Evolutionary conservation across 2,888 invertebrate genomes (phyloP), one percentile per base, ranked within the genome.

Genomic region (Lamellibrachia columna): DNA sequence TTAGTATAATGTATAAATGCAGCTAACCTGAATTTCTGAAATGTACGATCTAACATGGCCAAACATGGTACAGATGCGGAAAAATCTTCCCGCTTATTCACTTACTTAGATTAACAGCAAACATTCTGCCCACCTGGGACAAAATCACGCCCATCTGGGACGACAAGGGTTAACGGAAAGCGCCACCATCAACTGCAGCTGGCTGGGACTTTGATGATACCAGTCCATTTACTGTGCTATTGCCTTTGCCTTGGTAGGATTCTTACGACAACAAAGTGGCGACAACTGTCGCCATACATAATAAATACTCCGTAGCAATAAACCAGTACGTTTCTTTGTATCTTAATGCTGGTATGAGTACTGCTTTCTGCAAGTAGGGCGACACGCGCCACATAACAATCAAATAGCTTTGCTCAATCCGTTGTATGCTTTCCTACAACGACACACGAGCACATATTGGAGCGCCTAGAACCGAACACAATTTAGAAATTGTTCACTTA

Each of bases 341-440:
- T 75, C 22, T 15, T 75, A 75, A 15, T 22, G 75, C 75, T 22
- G 75, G 75, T 75, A n/a, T 75, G 75, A 75, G 75, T 75, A 75
- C 75, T 75, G n/a, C 75, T 75, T 1, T 0, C 75, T 75, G 75
- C 22, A 75, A 75, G 75, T n/a, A 75, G 75, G 75, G 75, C 75
- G 75, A 75, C 75, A 75, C 75, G 22, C 75, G 75, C 75, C 75
- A 75, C 75, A 75, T 75, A 75, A 75, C 75, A 75, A 75, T 75
- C 75, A 75, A 75, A 75, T 75, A 75, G 75, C 75, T 22, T 11
- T 1, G 75, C 75, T 15, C 75, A 75, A 22, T 15, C 15, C 15
- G 75, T 75, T n/a, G 22, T n/a, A 22, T 75, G 75, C 75, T 22
- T 75, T 75, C 55, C 55, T 55, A 8, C 9, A 22, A 15, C 22